Conservation (phyloP, 2,888 invertebrate genomes). For the Drosophila nigricruria region DNA sequence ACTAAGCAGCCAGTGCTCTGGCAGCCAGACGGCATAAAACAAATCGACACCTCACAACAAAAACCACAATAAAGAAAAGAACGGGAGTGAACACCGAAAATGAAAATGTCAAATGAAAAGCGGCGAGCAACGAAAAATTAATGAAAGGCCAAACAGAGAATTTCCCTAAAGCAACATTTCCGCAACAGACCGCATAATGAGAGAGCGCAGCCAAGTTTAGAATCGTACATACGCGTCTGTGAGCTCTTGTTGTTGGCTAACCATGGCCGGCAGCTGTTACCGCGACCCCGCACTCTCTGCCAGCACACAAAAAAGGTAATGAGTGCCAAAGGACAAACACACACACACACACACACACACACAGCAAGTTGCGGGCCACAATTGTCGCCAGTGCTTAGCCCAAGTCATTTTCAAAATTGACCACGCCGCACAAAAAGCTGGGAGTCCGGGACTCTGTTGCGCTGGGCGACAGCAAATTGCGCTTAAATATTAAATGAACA, state of each 20-base stretch:
- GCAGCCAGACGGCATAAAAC: slow-evolving; percentile 48
- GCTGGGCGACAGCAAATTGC: slow-evolving; percentile 72
- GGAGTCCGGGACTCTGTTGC: slow-evolving; percentile 48
- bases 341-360: slow-evolving; percentile 62
- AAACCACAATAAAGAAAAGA: slow-evolving; percentile 36
- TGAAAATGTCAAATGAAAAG: slow-evolving; percentile 74
- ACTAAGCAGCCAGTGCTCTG: slow-evolving; percentile 37
- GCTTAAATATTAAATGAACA: slow-evolving; percentile 83
- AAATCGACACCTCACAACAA: slow-evolving; percentile 71
- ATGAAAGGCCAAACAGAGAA: slow-evolving; percentile 69
- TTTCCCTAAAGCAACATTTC: slow-evolving; percentile 81
- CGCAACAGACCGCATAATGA: slow-evolving; percentile 84
- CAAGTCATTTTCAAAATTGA: slow-evolving; percentile 81
- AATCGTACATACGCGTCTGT: slow-evolving; percentile 64
- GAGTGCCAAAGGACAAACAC: slow-evolving; percentile 79
- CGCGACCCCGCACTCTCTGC: slow-evolving; percentile 19
- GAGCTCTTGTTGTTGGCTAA: slow-evolving; percentile 51
- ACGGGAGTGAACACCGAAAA: slow-evolving; percentile 26
- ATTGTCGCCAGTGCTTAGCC: slow-evolving; percentile 77
- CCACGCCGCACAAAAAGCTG: slow-evolving; percentile 66
- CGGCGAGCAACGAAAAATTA: slow-evolving; percentile 62
- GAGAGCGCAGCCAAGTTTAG: slow-evolving; percentile 67
- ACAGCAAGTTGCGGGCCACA: slow-evolving; percentile 61
- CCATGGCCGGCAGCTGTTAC: slow-evolving; percentile 45
- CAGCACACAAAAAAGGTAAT: slow-evolving; percentile 68